Evolutionary conservation across 2,888 invertebrate species (phyloP).

Genomic region (Syrista parreyssii): DNA sequence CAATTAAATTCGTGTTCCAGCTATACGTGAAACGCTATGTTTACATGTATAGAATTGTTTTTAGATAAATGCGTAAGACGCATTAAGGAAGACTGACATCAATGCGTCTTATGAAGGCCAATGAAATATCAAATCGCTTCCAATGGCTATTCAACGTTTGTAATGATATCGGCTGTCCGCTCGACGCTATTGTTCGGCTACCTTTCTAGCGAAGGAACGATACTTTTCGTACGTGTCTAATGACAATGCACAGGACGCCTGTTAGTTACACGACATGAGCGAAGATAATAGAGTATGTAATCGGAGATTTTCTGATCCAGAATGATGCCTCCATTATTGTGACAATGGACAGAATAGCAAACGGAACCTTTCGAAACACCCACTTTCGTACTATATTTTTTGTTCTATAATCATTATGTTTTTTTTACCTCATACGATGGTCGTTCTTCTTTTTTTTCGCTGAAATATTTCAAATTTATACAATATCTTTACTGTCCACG

Average conservation of each 20-base stretch:
- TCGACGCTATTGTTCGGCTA: neutral
- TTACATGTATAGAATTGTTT: neutral
- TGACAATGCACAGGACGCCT: neutral
- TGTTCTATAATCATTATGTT: neutral
- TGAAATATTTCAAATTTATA: too few relatives aligned
- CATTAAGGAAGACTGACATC: neutral
- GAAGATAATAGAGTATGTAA: conserved; percentile 26
- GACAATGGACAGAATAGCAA: neutral
- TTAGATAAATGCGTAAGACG: neutral
- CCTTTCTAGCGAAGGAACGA: neutral
- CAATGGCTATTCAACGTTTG: neutral
- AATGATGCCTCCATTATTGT: conserved; percentile 19
- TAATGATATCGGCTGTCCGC: neutral
- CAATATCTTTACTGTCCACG: neutral
- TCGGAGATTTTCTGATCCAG: conserved; percentile 44
- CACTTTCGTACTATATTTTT: neutral
- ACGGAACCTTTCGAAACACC: neutral
- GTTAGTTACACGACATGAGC: neutral
- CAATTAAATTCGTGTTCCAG: neutral
- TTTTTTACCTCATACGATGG: too few relatives aligned
- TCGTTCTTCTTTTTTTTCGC: too few relatives aligned
- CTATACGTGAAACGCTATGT: neutral
- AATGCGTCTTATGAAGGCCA: neutral
- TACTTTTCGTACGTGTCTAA: neutral
- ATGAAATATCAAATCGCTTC: neutral